These are phyloP conservation scores for Brachionus sp. DNA, from an alignment of 1,140 invertebrate genomes.

Conservation along the genomic window DNA sequence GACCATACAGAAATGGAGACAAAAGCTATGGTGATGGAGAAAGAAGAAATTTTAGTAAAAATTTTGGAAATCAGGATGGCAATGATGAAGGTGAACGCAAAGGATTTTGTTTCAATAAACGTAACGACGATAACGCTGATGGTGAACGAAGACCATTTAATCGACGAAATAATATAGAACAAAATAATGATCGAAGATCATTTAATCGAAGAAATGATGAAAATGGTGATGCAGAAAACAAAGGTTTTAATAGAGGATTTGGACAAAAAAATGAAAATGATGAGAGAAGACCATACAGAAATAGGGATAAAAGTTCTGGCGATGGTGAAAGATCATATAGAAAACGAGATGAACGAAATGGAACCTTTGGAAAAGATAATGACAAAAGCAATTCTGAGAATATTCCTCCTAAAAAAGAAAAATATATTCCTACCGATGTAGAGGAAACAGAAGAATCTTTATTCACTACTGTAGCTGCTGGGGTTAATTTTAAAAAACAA, in stretches of 20 bases:
- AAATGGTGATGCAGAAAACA: background rate
- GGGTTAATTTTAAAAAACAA: conserved; percentile 32
- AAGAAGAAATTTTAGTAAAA: background rate
- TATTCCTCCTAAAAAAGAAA: background rate
- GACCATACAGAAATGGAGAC: background rate
- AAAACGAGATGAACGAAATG: background rate
- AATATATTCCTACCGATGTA: background rate
- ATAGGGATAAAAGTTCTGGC: background rate
- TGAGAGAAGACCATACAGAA: background rate
- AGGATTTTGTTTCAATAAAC: background rate
- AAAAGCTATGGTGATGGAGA: background rate
- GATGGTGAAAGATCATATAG: background rate
- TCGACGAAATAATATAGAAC: background rate
- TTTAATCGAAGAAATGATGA: background rate
- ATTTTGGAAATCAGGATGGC: background rate
- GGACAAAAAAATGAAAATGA: background rate
- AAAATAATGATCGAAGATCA: background rate
- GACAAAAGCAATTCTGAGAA: background rate
- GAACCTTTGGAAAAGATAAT: background rate
- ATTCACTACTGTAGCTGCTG: background rate
- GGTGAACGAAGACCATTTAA: background rate
- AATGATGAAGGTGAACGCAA: background rate
- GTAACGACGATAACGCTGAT: background rate
- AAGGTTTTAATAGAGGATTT: background rate
- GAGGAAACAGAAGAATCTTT: background rate